Conservation (phyloP, 2,888 invertebrate species). For the Criorhina ranunculi region DNA sequence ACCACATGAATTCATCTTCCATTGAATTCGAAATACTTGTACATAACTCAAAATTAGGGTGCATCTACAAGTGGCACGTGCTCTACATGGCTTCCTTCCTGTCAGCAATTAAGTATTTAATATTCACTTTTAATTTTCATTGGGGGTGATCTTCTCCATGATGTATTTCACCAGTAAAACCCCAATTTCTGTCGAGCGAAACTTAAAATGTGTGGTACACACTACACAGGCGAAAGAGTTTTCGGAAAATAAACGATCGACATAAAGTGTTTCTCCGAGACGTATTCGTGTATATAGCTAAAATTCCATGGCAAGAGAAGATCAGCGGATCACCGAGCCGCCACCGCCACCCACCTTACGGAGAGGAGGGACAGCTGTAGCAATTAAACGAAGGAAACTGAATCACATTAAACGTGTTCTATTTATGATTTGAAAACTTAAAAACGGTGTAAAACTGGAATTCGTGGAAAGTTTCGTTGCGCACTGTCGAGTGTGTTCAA, state of each 20-base stretch:
- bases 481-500: slow-evolving; percentile 54
- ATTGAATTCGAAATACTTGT: slow-evolving; percentile 15
- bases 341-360: slow-evolving; percentile 68
- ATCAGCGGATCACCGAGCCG: slow-evolving; percentile 22
- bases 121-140: slow-evolving; percentile 61
- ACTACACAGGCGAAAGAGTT: neutral
- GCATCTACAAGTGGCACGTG: slow-evolving; percentile 48
- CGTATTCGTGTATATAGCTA: slow-evolving; percentile 22
- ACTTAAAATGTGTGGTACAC: slow-evolving; percentile 33
- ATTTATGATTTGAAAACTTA: slow-evolving; percentile 54
- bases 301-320: too few species aligned
- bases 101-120: slow-evolving; percentile 76
- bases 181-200: slow-evolving; percentile 48
- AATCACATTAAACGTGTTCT: slow-evolving; percentile 65
- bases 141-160: slow-evolving; percentile 38
- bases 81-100: slow-evolving; percentile 64
- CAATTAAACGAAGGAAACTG: slow-evolving; percentile 73
- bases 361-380: slow-evolving; percentile 52
- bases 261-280: slow-evolving; percentile 25
- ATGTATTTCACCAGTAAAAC: slow-evolving; percentile 32
- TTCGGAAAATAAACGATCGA: slow-evolving; percentile 40
- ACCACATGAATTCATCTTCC: slow-evolving; percentile 38
- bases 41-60: slow-evolving; percentile 28
- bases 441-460: slow-evolving; percentile 66
- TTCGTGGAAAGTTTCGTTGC: slow-evolving; percentile 69